Evolutionary conservation across 2,113 vertebrate species (phyloP), one percentile per base, ranked within the genome.

Genomic region (Hypocryptadius cinnamomeus): DNA sequence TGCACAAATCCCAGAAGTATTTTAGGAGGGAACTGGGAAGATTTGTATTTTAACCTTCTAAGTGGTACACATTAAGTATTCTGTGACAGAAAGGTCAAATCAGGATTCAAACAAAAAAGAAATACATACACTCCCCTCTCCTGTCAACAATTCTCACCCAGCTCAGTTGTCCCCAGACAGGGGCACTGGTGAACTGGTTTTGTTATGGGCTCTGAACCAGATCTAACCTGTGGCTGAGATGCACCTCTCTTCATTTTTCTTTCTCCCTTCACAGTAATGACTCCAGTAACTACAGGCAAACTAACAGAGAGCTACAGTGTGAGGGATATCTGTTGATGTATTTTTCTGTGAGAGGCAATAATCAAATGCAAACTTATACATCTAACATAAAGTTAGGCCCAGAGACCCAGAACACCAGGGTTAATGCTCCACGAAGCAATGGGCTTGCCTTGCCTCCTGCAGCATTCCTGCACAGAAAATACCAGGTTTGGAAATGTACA

Each of bases 381-480:
- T 66, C 39, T 66, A 66, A 35, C 27, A 24, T n/a, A 59, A 33
- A 2, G 0, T 48, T 40, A 76, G 47, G 48, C 40, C 20, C 54
- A 87, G 45, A 37, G 24, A 69, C 33, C 10, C 39, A 39, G 61
- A n/a, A 50, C 4, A 2, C n/a, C 59, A 65, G 63, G 37, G 39
- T 56, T 56, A 73, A 60, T 0, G 0, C 17, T 69, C 40, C 27
- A 8, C 0, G 0, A 76, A 83, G 79, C 53, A 60, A 19, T 15
- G 1, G 0, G 56, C 37, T 53, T 73, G 40, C 47, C 28, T 64
- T 69, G 82, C 25, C 45, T 76, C 68, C 53, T 87, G 63, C 51
- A 5, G 1, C 74, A 31, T 48, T 68, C 24, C 85, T 76, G 74
- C 44, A 47, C 1, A 7, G 31, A n/a, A 25, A 78, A 65, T 24